Percentiles rank a stretch among this genome's conserved stretches.
phyloP scores from a whole-genome alignment of 2,888 invertebrate genomes.

The Busseola fusca region DNA sequence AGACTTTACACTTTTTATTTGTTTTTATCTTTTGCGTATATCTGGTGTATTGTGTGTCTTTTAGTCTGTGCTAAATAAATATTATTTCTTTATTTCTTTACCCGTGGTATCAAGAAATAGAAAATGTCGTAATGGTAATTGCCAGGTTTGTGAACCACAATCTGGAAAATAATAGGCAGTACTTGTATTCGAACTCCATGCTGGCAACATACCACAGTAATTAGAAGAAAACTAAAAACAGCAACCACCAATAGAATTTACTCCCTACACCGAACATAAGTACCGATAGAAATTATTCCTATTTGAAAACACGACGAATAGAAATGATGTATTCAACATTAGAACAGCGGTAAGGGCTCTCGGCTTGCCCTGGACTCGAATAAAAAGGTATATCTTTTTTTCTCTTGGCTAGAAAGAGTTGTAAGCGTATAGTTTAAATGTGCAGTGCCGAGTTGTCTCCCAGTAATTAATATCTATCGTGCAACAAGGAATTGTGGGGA shows the following conservation, averaged over 20 bases:
- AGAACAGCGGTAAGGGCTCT: conserved; percentile 47
- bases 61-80: no score
- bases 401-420: conserved; percentile 46
- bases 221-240: background rate
- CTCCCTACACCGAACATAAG: background rate
- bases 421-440: conserved; percentile 54
- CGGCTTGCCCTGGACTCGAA: conserved; percentile 32
- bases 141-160: background rate
- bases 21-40: no score
- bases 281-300: conserved; percentile 20
- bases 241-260: background rate
- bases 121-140: background rate
- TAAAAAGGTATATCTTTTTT: conserved; percentile 55
- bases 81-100: no score
- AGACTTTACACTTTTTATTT: no score
- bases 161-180: background rate
- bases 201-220: background rate
- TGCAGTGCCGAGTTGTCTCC: conserved; percentile 27
- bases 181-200: background rate
- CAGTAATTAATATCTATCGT: conserved; percentile 55
- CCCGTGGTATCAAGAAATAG: no score
- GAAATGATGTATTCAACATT: conserved; percentile 31
- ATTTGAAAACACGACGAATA: conserved; percentile 5
- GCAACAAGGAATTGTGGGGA: conserved; percentile 9
- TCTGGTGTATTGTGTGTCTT: no score